These are phyloP conservation scores for Ciona savignyi DNA, from an alignment of 23 tunicate species.

Conservation along the genomic window DNA sequence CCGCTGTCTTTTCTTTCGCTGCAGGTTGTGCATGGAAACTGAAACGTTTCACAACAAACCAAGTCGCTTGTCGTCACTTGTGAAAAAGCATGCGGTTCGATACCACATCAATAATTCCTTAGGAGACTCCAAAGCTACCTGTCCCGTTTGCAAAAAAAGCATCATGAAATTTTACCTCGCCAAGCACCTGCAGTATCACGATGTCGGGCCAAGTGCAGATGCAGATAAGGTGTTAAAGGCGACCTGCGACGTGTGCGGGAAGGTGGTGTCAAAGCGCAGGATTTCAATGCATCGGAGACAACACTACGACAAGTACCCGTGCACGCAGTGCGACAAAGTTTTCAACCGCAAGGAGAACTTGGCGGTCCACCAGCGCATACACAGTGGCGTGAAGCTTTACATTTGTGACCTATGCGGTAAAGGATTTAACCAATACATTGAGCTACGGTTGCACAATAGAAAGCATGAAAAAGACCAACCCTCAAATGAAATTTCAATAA, in stretches of 20 bases:
- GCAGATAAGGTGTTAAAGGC: conserved; percentile 2
- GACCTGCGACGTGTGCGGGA: conserved; percentile 50
- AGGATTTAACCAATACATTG: conserved; percentile 45
- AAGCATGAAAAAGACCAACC: conserved; percentile 31
- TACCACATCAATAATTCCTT: conserved; percentile 24
- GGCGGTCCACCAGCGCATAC: conserved; percentile 38
- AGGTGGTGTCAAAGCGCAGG: conserved; percentile 14
- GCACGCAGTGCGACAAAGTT: conserved; percentile 38
- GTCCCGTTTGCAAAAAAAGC: conserved; percentile 17
- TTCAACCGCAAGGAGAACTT: conserved; percentile 43
- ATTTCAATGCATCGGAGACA: conserved; percentile 27
- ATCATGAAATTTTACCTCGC: conserved; percentile 24
- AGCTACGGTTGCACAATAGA: conserved; percentile 45
- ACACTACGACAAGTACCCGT: conserved; percentile 33
- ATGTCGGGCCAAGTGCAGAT: neutral
- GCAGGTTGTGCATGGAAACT: conserved; percentile 13
- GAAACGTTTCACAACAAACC: conserved; percentile 11
- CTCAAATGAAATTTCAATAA: neutral
- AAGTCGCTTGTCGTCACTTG: conserved; percentile 14
- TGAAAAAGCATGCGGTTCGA: conserved; percentile 21
- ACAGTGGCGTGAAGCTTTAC: conserved; percentile 57
- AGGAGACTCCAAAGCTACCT: conserved; percentile 21
- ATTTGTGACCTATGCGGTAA: conserved; percentile 63
- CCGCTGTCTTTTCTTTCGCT: conserved; percentile 20
- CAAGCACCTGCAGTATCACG: conserved; percentile 18